Evolutionary conservation across 2,797 vertebrate species (phyloP).

Genomic region (Clarias pachynema): DNA sequence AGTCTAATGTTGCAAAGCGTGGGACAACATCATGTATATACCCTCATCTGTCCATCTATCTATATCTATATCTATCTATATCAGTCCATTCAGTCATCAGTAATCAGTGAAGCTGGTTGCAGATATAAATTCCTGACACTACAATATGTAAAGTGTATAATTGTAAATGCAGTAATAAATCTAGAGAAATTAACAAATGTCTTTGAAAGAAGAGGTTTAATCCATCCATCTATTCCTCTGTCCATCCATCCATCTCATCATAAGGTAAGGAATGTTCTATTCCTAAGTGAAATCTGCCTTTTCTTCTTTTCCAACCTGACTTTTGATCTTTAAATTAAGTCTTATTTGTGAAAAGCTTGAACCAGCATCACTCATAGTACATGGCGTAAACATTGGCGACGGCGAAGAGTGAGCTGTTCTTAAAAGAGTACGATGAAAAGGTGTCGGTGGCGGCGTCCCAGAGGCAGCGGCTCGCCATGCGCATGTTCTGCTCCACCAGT

Average conservation of each 20-base stretch:
- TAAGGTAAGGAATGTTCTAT: background rate
- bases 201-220: background rate
- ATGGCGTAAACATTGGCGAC: constrained; percentile 84
- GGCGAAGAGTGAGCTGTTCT: constrained; percentile 85
- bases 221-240: background rate
- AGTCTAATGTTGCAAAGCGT: too few species aligned
- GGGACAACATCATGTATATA: too few species aligned
- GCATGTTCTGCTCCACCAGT: constrained; percentile 79
- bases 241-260: background rate
- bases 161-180: background rate
- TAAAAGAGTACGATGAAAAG: constrained; percentile 79
- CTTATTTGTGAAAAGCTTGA: background rate
- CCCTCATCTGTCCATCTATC: background rate
- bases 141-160: background rate
- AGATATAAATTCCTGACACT: too few species aligned
- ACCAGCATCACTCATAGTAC: constrained; percentile 80
- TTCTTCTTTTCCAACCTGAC: too few species aligned
- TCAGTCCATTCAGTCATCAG: too few species aligned
- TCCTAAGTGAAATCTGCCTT: background rate
- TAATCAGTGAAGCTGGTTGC: too few species aligned
- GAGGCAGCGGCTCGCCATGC: constrained; percentile 86
- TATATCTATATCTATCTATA: too few species aligned
- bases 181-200: background rate
- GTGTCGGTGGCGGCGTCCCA: constrained; percentile 84
- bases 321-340: background rate